Base-by-base conservation (phyloP, 2,797 vertebrate species). In the Tolypeutes matacus region DNA sequence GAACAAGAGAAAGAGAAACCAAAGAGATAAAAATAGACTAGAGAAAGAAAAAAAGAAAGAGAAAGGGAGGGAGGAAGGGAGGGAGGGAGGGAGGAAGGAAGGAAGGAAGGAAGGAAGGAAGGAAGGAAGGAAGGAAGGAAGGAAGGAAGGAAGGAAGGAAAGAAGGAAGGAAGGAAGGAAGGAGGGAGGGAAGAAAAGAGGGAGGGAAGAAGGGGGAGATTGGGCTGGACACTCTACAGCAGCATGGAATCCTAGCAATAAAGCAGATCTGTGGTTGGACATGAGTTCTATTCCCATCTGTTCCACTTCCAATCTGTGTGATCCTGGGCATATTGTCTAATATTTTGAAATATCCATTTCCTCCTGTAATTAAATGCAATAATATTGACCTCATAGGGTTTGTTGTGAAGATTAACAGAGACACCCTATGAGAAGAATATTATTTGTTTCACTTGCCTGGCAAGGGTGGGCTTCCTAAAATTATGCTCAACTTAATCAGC, bases 1-100 rank as follows among this genome's bases (percentile, higher is more conserved):
- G 15, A 17, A 27, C 13, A 6, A 5, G 3, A 18, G 18, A 4
- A 13, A 7, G 3, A 4, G 4, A 9, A 6, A 31, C 2, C 1
- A 36, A 5, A 6, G 8, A 51, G 23, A 34, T 14, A 20, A 23
- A 20, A 7, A 65, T 5, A 49, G 31, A 62, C 20, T 46, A 29
- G 15, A 56, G 23, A 51, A 29, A 70, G 17, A 53, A 20, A 12
- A 36, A 60, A 25, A 29, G 21, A 20, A n/a, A 31, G 14, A 87
- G 56, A 4, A 4, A 21, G 51, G 42, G 13, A 14, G 29, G 25
- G 21, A n/a, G 60, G 17, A 51, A 13, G 7, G 39, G 39, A 39
- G 39, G 7, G 39, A 39, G 39, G 39, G 39, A 39, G 39, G 39
- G 39, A 39, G 39, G 39, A 9, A 46, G 46, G 11, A 9, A 46